Percentiles rank a stretch among this genome's conserved stretches.
Evolutionary conservation across 2,113 vertebrate genomes (phyloP).

Genomic region (Prolemur simus): DNA sequence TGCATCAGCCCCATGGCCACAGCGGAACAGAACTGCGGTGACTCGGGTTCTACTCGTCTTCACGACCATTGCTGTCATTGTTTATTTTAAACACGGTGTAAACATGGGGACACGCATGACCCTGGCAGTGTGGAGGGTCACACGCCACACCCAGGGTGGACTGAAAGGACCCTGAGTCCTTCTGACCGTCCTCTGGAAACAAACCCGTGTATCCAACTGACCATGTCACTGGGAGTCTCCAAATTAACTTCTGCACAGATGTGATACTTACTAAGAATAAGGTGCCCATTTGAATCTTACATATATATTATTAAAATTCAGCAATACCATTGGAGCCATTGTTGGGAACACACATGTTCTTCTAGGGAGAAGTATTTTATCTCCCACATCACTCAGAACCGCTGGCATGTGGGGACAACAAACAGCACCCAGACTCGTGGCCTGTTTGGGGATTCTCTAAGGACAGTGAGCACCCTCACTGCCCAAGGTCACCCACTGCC

Average conservation of each 20-base stretch:
- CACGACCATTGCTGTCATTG: background rate
- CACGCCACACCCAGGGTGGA: background rate
- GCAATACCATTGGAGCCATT: background rate
- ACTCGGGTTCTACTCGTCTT: background rate
- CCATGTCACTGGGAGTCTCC: background rate
- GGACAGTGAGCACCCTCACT: background rate
- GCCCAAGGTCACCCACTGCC: background rate
- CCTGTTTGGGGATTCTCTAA: background rate
- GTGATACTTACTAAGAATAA: background rate
- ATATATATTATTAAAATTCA: background rate
- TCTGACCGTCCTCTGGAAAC: background rate
- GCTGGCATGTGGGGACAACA: rapidly evolving
- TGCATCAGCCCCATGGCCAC: rapidly evolving
- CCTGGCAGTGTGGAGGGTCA: rapidly evolving
- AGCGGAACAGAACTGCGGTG: background rate
- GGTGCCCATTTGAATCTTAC: background rate
- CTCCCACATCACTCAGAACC: background rate
- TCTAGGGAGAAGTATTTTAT: background rate
- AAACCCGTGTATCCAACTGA: rapidly evolving
- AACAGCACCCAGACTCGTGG: background rate
- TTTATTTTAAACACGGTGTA: background rate
- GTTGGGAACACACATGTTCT: background rate
- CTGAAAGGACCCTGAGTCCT: background rate
- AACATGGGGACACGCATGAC: background rate
- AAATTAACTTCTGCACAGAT: too few species aligned